phyloP scores from a whole-genome alignment of 2,113 vertebrate genomes.

The Ranitomeya variabilis region DNA sequence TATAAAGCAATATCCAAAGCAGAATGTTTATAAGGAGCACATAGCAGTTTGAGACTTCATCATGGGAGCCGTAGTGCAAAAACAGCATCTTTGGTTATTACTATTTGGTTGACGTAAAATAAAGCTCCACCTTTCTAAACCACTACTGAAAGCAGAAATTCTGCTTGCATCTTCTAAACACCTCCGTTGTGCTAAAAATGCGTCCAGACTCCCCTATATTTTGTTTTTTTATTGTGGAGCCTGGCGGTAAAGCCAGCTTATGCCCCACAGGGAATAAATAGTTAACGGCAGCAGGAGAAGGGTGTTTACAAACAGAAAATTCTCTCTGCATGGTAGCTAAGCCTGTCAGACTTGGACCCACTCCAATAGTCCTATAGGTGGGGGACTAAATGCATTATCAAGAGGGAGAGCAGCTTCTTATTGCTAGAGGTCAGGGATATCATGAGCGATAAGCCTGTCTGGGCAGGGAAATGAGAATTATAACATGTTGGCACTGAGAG shows the following conservation, averaged over 20 bases:
- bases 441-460: conserved; percentile 39
- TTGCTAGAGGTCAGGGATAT: conserved; percentile 50
- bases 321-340: conserved; percentile 2
- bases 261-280: not conserved
- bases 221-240: not conserved
- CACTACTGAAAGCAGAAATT: not conserved
- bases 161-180: not conserved
- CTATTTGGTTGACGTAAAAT: not conserved
- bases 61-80: too few relatives aligned
- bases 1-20: too few relatives aligned
- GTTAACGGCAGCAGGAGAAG: conserved; percentile 20
- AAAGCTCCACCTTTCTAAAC: not conserved
- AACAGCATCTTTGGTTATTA: too few relatives aligned
- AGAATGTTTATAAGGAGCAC: too few relatives aligned
- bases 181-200: not conserved
- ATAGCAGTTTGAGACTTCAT: too few relatives aligned
- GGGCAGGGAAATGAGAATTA: not conserved
- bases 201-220: not conserved
- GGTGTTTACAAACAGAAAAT: conserved; percentile 36
- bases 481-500: not conserved
- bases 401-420: conserved; percentile 25
- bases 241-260: not conserved
- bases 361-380: conserved; percentile 15
- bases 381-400: conserved; percentile 40
- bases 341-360: conserved; percentile 3